Evolutionary conservation across 2,797 vertebrate genomes (phyloP).

Genomic region (Xenops minutus): DNA sequence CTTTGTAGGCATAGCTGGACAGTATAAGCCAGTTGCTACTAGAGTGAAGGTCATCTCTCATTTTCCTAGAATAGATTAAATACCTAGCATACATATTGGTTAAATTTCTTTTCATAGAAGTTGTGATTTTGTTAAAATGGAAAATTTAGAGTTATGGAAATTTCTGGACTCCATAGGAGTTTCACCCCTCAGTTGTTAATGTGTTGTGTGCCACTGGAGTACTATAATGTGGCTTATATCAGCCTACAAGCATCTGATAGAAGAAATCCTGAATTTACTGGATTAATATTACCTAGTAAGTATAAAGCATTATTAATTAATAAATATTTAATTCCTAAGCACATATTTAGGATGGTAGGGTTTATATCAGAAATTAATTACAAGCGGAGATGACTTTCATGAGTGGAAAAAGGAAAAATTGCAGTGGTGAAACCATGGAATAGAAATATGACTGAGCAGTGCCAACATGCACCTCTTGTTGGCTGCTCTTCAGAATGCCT

Average conservation of each 20-base stretch:
- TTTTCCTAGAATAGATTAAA: conserved; percentile 81
- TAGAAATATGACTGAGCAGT: background rate
- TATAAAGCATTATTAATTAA: background rate
- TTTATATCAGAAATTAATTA: background rate
- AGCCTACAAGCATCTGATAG: background rate
- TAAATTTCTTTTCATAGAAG: conserved; percentile 23
- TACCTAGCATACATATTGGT: conserved; percentile 40
- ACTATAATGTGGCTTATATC: background rate
- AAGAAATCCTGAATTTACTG: background rate
- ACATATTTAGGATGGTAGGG: background rate
- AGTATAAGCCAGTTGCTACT: conserved; percentile 67
- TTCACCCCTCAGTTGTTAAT: background rate
- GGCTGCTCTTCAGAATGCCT: background rate
- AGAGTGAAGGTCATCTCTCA: conserved; percentile 79
- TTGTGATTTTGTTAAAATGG: conserved; percentile 48
- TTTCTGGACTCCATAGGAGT: background rate
- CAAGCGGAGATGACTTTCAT: background rate
- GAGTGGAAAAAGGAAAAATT: background rate
- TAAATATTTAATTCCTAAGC: background rate
- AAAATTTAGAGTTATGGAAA: background rate
- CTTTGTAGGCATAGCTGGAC: conserved; percentile 66
- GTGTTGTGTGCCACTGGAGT: background rate
- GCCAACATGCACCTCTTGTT: background rate
- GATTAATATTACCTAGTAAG: background rate
- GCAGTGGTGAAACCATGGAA: background rate